Base-by-base conservation (phyloP, 2,797 vertebrate species). In the Enoplosus armatus region DNA sequence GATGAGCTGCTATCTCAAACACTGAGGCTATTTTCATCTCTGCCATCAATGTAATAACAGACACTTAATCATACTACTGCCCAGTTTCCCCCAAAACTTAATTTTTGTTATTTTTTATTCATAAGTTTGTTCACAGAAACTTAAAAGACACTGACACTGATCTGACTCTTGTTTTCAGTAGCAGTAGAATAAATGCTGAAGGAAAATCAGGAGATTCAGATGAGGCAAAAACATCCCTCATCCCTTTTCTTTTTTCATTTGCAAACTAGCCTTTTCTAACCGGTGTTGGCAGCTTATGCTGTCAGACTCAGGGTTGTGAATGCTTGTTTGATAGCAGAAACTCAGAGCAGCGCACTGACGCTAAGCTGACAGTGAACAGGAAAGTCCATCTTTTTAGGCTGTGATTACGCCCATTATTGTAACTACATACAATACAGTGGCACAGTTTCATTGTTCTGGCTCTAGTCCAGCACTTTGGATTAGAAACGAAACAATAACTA, bases 301-400 rank as follows among this genome's bases (percentile, higher is more conserved):
- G 77, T 74, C 63, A 80, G 55, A 77, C 56, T 55, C 0, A n/a
- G 8, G 26, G 20, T 31, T 70, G 47, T 29, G 27, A 75, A 56
- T 20, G 24, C 15, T 56, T 53, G 54, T 85, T 84, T 82, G 78
- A 84, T 64, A 79, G 54, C 29, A 72, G 50, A 77, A 73, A 54
- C 75, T 75, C 67, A 75, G 58, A 79, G 50, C 50, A 24, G 48
- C 0, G 27, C 64, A 12, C 41, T 59, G 76, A 80, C 71, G 37
- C 55, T 73, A 62, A 79, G 69, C 69, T 68, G 79, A 77, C 72
- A 82, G 41, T 14, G 14, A 70, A 41, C 60, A 60, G 55, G 24
- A 50, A 27, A 72, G 67, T 63, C 70, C 69, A 43, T 72, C 54
- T 78, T 51, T 59, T 64, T 35, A 27, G 7, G 55, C 73, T 55